Base-by-base conservation (phyloP, 2,113 vertebrate genomes). In the Tyrannus savana region DNA sequence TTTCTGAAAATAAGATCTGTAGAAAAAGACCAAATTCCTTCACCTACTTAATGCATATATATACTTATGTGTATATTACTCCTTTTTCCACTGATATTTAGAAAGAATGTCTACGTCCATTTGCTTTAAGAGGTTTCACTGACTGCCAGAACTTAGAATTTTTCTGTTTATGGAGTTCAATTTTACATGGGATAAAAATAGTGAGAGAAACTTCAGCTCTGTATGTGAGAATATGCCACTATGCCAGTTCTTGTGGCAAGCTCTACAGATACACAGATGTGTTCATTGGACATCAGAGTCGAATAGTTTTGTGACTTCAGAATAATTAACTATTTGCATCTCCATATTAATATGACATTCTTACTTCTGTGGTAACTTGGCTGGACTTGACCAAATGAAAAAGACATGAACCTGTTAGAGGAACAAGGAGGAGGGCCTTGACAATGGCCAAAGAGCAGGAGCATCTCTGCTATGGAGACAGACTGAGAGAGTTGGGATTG, bases 401-500 rank as follows among this genome's bases (percentile, higher is more conserved):
- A 79, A 59, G 47, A 39, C 27, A 6, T 14, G 24, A 77, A 49
- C 10, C 52, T 84, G 11, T 31, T 44, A 33, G 39, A 73, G 28
- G 31, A 82, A 19, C 0, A 0, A 68, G 27, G 35, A 37, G 30
- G 55, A 85, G 22, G 17, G 22, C 52, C 31, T 23, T 1, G 1
- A 79, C 47, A 44, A 67, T 19, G 18, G 4, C 30, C 41, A 58
- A 63, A 44, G 25, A 22, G 18, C 41, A 66, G 25, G 8, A 74
- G 14, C 23, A 19, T 11, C 59, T 77, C 27, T 71, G 19, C n/a
- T 79, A 9, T 62, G n/a, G 28, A 35, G 12, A 30, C 47, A 62
- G 39, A 16, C 23, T 33, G 42, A 37, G 22, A 49, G 19, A 35
- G 25, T 1, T 64, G 42, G 59, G 37, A 12, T 8, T 89, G 6